phyloP scores from a whole-genome alignment of 2,888 invertebrate genomes.

The Andricus curvator region DNA sequence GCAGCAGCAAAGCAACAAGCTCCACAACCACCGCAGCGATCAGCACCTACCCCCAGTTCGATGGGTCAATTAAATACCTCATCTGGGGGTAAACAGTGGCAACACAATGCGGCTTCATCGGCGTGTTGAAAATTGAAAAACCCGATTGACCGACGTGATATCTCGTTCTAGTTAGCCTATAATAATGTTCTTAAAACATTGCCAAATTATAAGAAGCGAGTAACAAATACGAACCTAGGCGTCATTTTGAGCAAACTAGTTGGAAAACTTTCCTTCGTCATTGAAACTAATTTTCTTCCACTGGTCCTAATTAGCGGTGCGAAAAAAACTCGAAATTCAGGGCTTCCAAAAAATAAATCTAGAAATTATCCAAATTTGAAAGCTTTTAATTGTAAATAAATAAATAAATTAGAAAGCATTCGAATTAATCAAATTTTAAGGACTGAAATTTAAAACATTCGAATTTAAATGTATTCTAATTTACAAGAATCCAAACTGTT shows the following conservation, averaged over 20 bases:
- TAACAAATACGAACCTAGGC: constrained; percentile 34
- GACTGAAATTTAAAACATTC: too few relatives aligned
- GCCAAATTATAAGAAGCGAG: constrained; percentile 34
- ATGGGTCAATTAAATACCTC: constrained; percentile 64
- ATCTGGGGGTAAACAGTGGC: constrained; percentile 58
- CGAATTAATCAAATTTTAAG: too few relatives aligned
- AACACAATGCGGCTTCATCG: constrained; percentile 68
- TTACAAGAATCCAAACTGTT: too few relatives aligned
- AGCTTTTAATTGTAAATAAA: too few relatives aligned
- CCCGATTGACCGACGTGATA: constrained; percentile 34
- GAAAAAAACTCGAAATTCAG: background rate
- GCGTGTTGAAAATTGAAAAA: constrained; percentile 65
- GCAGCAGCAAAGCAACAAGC: constrained; percentile 77
- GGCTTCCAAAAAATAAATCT: background rate
- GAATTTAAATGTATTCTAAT: too few relatives aligned
- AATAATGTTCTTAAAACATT: constrained; percentile 40
- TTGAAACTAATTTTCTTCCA: background rate
- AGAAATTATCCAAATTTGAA: background rate
- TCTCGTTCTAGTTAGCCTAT: constrained; percentile 36
- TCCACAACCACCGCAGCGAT: constrained; percentile 73
- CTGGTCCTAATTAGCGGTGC: background rate
- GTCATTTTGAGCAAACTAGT: constrained; percentile 22
- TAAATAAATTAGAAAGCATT: background rate
- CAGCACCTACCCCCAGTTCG: constrained; percentile 65
- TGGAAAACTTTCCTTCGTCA: constrained; percentile 32